These are phyloP conservation scores for Acholoe squamosa DNA, from an alignment of 2,888 invertebrate species.

Conservation along the genomic window DNA sequence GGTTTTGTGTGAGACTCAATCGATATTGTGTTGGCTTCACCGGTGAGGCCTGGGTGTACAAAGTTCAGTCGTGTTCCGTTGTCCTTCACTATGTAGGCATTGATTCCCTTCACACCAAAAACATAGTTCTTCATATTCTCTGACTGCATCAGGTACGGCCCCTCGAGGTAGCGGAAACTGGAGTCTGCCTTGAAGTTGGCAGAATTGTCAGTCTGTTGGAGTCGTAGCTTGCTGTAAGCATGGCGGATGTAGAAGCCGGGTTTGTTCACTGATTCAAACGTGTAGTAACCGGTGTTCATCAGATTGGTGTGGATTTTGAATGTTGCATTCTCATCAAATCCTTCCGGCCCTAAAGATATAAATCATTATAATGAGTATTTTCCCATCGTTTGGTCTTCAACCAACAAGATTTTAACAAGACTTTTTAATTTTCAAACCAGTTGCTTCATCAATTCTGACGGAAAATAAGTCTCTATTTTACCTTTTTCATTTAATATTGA, in stretches of 20 bases:
- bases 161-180: conserved; percentile 25
- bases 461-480: too few relatives aligned
- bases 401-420: too few relatives aligned
- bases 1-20: neutral
- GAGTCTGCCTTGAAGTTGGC: neutral
- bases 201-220: neutral
- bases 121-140: neutral
- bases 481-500: too few relatives aligned
- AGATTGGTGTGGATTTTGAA: neutral
- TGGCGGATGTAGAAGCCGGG: conserved; percentile 52
- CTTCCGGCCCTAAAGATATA: too few relatives aligned
- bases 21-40: neutral
- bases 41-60: neutral
- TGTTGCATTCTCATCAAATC: neutral
- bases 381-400: too few relatives aligned
- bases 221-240: neutral
- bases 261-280: conserved; percentile 1
- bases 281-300: neutral
- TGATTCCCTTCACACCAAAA: neutral
- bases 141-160: conserved; percentile 13
- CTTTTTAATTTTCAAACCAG: too few relatives aligned
- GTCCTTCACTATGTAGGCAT: neutral
- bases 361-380: too few relatives aligned
- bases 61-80: neutral
- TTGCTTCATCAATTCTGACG: too few relatives aligned